Conservation (phyloP, 2,797 vertebrate species). For the Hydrocynus forskahlii region DNA sequence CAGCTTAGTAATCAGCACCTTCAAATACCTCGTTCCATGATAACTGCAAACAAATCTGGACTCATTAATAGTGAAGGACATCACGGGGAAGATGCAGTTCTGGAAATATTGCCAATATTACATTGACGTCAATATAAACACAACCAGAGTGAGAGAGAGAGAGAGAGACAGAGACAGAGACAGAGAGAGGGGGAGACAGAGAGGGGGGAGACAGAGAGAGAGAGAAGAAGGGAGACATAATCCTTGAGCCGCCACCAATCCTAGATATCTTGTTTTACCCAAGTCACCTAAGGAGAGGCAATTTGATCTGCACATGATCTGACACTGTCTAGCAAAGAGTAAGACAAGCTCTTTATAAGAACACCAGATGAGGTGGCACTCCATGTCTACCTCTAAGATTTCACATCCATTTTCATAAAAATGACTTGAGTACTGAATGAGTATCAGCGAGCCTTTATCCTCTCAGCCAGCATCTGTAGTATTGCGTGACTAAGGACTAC, state of each 20-base stretch:
- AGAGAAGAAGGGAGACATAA: neutral
- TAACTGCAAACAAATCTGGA: neutral
- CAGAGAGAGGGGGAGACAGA: neutral
- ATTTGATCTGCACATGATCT: slow-evolving; percentile 22
- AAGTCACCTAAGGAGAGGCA: slow-evolving; percentile 10
- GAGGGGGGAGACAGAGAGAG: neutral
- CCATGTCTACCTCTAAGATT: neutral
- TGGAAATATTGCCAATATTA: neutral
- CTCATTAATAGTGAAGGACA: neutral
- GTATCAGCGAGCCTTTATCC: too few species aligned
- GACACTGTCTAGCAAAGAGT: neutral
- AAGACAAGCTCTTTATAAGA: neutral
- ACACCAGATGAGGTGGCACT: neutral
- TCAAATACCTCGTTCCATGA: neutral
- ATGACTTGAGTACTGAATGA: neutral
- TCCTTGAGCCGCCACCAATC: neutral
- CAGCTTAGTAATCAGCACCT: neutral
- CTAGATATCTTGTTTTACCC: slow-evolving; percentile 30
- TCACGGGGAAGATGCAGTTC: neutral
- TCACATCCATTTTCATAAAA: neutral
- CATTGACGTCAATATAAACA: neutral
- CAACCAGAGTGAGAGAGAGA: neutral
- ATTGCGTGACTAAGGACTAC: too few species aligned
- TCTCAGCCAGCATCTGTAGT: too few species aligned
- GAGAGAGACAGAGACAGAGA: too few species aligned